These are phyloP conservation scores for Hycleus phaleratus DNA, from an alignment of 1,140 invertebrate genomes.

Conservation along the genomic window DNA sequence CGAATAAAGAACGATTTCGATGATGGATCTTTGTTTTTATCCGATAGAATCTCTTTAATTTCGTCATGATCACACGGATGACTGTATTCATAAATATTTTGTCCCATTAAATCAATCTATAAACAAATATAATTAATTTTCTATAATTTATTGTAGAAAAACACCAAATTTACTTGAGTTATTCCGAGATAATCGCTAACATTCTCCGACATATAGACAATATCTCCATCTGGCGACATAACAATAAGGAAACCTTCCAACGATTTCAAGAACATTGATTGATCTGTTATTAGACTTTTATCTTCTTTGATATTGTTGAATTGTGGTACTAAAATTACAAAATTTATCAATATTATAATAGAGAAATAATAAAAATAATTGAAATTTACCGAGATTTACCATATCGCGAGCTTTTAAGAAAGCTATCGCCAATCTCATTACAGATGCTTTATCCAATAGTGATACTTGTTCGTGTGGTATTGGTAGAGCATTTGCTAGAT, in stretches of 20 bases:
- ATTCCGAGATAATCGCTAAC: constrained; percentile 83
- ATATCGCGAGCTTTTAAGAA: constrained; percentile 81
- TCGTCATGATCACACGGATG: constrained; percentile 95
- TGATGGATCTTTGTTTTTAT: constrained; percentile 44
- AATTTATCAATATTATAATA: background rate
- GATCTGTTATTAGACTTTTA: constrained; percentile 36
- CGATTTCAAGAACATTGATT: constrained; percentile 64
- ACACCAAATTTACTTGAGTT: constrained; percentile 61
- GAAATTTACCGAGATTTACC: constrained; percentile 63
- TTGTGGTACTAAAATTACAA: constrained; percentile 36
- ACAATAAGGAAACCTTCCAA: constrained; percentile 84
- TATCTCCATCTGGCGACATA: constrained; percentile 78
- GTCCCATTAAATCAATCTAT: constrained; percentile 89
- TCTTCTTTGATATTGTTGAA: background rate
- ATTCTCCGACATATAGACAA: constrained; percentile 86
- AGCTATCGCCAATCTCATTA: constrained; percentile 89
- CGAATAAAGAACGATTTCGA: constrained; percentile 62
- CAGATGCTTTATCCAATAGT: constrained; percentile 90
- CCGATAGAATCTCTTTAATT: constrained; percentile 67
- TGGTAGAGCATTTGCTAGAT: constrained; percentile 76
- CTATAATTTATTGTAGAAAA: background rate
- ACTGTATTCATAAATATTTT: constrained; percentile 87
- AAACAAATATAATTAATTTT: constrained; percentile 30
- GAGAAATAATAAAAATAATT: background rate
- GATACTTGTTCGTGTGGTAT: constrained; percentile 66